These are phyloP conservation scores for Helarctos malayanus DNA, from an alignment of 2,797 vertebrate species.

Conservation along the genomic window DNA sequence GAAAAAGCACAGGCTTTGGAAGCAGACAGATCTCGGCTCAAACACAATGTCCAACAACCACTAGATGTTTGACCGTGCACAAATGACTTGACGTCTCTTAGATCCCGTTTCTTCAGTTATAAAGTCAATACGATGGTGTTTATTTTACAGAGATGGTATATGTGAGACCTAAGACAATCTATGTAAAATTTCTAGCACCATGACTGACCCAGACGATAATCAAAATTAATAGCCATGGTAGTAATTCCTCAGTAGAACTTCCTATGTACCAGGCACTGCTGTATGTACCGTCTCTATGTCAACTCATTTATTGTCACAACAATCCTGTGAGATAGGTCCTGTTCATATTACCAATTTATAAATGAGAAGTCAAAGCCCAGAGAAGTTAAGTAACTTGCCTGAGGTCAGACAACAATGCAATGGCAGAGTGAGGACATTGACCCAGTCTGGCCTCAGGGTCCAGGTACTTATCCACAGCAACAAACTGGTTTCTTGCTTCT, in stretches of 20 bases:
- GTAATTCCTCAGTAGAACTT: neutral
- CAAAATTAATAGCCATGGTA: neutral
- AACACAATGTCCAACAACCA: neutral
- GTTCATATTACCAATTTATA: neutral
- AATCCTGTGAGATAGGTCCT: neutral
- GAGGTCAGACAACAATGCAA: neutral
- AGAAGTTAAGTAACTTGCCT: neutral
- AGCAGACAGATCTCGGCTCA: neutral
- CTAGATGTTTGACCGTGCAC: neutral
- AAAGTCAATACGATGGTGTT: neutral
- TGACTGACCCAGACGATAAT: neutral
- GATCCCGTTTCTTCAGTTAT: neutral
- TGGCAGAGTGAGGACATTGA: fast-evolving
- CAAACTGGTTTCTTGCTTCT: neutral
- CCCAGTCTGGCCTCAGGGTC: neutral
- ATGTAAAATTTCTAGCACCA: neutral
- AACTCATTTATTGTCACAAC: neutral
- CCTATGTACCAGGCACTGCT: neutral
- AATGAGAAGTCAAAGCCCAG: neutral
- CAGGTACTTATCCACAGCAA: neutral
- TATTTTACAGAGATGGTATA: neutral
- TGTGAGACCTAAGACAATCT: neutral
- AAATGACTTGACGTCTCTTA: neutral
- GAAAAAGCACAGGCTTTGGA: neutral
- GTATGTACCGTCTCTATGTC: neutral